These are phyloP conservation scores for Dynastes grantii DNA, from an alignment of 2,888 invertebrate species.

Conservation along the genomic window DNA sequence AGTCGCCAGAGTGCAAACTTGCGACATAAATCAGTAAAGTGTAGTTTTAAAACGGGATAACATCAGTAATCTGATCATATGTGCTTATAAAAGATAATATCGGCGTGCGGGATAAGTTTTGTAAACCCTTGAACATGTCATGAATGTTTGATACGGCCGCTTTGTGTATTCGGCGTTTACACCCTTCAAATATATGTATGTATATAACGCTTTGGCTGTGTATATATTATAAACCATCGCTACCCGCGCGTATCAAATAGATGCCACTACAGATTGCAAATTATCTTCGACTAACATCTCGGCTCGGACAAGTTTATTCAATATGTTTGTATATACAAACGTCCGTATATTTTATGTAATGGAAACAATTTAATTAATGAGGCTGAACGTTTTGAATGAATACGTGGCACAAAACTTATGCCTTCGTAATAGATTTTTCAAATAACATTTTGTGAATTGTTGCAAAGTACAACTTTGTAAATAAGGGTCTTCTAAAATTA, in stretches of 20 bases:
- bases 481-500: no score
- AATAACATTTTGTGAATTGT: no score
- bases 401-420: neutral
- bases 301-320: slow-evolving; percentile 28
- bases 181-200: slow-evolving; percentile 31
- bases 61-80: slow-evolving; percentile 59
- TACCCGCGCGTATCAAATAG: slow-evolving; percentile 48
- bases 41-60: slow-evolving; percentile 53
- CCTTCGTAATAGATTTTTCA: no score
- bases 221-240: slow-evolving; percentile 25
- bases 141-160: slow-evolving; percentile 54
- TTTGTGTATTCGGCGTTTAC: slow-evolving; percentile 45
- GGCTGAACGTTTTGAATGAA: neutral
- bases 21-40: slow-evolving; percentile 50
- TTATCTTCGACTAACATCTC: slow-evolving; percentile 45
- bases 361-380: slow-evolving; percentile 16
- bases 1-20: slow-evolving; percentile 42
- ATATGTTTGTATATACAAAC: neutral
- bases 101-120: slow-evolving; percentile 55
- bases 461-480: no score
- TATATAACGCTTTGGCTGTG: neutral
- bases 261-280: slow-evolving; percentile 48
- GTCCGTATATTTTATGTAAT: neutral
- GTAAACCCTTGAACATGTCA: slow-evolving; percentile 57
- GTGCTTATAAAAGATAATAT: slow-evolving; percentile 60